Conservation (phyloP, 2,113 vertebrate species). For the Tachysurus fulvidraco region DNA sequence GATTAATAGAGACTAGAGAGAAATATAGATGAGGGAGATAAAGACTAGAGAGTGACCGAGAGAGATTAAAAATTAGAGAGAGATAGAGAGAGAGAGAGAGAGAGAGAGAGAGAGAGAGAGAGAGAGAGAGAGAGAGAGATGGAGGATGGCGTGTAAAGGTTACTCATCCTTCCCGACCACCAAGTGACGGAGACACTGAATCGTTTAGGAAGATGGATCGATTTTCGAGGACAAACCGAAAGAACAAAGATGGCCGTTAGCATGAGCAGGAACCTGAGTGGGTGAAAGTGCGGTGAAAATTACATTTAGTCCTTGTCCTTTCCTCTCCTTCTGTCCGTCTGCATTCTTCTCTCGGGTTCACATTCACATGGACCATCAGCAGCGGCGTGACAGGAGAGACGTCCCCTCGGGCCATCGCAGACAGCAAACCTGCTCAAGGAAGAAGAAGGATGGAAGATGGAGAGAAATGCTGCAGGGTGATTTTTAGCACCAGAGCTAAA, state of each 20-base stretch:
- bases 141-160: constrained; percentile 67
- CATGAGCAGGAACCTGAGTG: constrained; percentile 6
- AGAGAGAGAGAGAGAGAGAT: not conserved
- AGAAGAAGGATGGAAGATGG: constrained; percentile 22
- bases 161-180: constrained; percentile 60
- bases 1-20: constrained; percentile 2
- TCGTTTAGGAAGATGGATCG: constrained; percentile 34
- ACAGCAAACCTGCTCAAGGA: constrained; percentile 32
- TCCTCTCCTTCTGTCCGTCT: constrained; percentile 16
- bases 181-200: not conserved
- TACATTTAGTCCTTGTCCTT: constrained; percentile 24
- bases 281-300: constrained; percentile 8
- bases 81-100: not conserved
- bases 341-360: constrained; percentile 26
- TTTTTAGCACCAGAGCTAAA: constrained; percentile 7
- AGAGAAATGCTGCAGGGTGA: constrained; percentile 17
- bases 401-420: constrained; percentile 12
- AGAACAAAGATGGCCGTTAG: constrained; percentile 47
- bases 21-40: not conserved
- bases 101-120: constrained; percentile 7
- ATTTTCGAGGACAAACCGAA: constrained; percentile 32
- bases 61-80: not conserved
- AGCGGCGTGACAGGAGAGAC: not conserved
- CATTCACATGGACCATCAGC: not conserved
- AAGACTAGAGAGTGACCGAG: constrained; percentile 28